Conservation (phyloP, 2,888 invertebrate species). For the Philaethria dido region DNA sequence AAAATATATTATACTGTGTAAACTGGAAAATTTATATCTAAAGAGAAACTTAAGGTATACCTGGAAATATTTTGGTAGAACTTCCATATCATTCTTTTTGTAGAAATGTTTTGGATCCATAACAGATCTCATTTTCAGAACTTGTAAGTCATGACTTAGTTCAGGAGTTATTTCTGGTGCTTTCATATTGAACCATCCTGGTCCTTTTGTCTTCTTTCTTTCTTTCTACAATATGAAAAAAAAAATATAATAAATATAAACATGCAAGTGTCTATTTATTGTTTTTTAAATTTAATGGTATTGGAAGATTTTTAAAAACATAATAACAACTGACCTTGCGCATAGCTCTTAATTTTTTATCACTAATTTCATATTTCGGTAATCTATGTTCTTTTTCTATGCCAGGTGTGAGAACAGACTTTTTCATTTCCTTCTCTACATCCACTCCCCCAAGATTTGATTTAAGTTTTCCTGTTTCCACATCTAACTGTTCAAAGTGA, state of each 20-base stretch:
- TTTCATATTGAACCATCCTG: conserved; percentile 94
- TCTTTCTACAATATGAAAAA: conserved; percentile 79
- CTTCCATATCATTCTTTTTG: conserved; percentile 94
- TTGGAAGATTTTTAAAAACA: not conserved
- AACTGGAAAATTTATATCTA: not conserved
- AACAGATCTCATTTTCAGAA: conserved; percentile 96
- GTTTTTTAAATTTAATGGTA: not conserved
- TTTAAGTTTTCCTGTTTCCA: conserved; percentile 71
- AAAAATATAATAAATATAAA: not conserved
- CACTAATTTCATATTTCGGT: conserved; percentile 84
- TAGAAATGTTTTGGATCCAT: conserved; percentile 97
- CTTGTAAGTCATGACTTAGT: conserved; percentile 92
- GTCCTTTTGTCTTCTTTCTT: conserved; percentile 91
- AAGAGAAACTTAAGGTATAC: conserved; percentile 64
- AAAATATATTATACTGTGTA: not conserved
- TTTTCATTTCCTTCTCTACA: conserved; percentile 84
- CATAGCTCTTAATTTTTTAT: conserved; percentile 81
- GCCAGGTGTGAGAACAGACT: conserved; percentile 85
- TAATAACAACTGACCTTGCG: conserved; percentile 76
- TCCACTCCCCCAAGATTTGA: conserved; percentile 72
- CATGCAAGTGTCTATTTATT: not conserved
- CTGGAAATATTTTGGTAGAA: conserved; percentile 96
- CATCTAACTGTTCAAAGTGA: conserved; percentile 68
- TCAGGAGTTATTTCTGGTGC: conserved; percentile 96
- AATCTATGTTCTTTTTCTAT: conserved; percentile 86